A percentile compares a stretch with the other conserved stretches of the same genome.
Conservation (phyloP, 2,888 invertebrate species). For the Ophioninae sp. region DNA sequence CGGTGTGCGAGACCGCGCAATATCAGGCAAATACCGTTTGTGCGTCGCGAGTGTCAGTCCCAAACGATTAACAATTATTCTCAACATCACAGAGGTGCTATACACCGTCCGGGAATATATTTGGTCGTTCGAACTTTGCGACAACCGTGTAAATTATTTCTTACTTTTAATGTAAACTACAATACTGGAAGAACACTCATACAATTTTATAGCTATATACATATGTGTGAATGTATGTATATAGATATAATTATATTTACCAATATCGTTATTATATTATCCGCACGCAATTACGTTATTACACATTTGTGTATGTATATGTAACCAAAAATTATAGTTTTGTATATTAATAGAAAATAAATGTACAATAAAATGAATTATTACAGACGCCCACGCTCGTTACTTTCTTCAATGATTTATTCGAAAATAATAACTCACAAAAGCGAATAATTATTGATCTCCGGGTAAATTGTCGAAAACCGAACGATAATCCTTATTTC, state of each 20-base stretch:
- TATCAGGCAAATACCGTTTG: constrained; percentile 34
- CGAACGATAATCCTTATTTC: constrained; percentile 48
- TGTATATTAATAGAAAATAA: constrained; percentile 79
- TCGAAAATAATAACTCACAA: constrained; percentile 24
- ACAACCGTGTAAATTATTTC: constrained; percentile 77
- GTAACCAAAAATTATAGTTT: constrained; percentile 80
- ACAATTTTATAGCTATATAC: constrained; percentile 14
- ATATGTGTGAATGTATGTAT: constrained; percentile 48
- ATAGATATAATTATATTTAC: constrained; percentile 66
- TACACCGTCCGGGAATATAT: constrained; percentile 68
- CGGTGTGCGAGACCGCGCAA: constrained; percentile 40
- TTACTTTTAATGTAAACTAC: constrained; percentile 70
- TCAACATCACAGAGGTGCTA: constrained; percentile 72
- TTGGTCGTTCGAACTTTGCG: constrained; percentile 46
- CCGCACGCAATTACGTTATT: constrained; percentile 69
- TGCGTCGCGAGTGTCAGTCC: constrained; percentile 56
- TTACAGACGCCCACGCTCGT: constrained; percentile 28
- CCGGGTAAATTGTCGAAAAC: constrained; percentile 23
- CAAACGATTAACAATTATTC: constrained; percentile 67
- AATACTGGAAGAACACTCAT: constrained; percentile 4
- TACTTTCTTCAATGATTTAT: constrained; percentile 15
- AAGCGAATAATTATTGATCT: background rate
- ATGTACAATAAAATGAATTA: constrained; percentile 78
- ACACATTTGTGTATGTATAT: constrained; percentile 73
- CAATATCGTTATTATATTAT: constrained; percentile 72